phyloP scores from a whole-genome alignment of 2,113 vertebrate species.

The Eudyptes chrysolophus region DNA sequence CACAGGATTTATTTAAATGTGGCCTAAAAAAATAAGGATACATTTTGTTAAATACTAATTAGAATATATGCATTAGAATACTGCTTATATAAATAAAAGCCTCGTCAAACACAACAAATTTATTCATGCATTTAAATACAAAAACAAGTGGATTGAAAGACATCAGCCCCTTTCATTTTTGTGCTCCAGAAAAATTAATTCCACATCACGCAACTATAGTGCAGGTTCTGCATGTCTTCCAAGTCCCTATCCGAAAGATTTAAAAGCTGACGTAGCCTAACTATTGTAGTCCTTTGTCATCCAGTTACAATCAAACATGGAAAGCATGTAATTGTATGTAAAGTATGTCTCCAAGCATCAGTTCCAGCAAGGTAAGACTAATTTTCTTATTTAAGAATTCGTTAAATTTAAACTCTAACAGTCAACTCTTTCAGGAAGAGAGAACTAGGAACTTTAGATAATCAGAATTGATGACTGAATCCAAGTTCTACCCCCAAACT shows the following conservation, averaged over 20 bases:
- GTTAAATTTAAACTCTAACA: not conserved
- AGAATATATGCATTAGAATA: not conserved
- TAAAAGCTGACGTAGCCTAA: not conserved
- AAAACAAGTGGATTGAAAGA: not conserved
- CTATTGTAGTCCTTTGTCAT: not conserved
- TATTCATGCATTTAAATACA: not conserved
- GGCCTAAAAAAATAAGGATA: conserved; percentile 53
- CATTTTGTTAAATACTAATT: not conserved
- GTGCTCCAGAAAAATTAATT: not conserved
- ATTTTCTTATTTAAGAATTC: not conserved
- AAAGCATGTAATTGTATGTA: not conserved
- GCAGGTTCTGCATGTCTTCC: not conserved
- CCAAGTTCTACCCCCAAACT: not conserved
- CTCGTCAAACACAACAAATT: not conserved
- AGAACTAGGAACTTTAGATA: not conserved
- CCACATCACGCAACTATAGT: not conserved
- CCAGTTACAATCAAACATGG: not conserved
- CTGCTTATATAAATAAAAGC: not conserved
- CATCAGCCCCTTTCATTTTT: not conserved
- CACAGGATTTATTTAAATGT: conserved; percentile 42
- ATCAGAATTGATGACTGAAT: not conserved
- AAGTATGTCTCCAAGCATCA: not conserved
- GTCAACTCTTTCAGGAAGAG: not conserved
- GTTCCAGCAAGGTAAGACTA: not conserved
- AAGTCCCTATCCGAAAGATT: not conserved